These are phyloP conservation scores for Tragulus kanchil DNA, from an alignment of 2,113 vertebrate species.

Conservation along the genomic window DNA sequence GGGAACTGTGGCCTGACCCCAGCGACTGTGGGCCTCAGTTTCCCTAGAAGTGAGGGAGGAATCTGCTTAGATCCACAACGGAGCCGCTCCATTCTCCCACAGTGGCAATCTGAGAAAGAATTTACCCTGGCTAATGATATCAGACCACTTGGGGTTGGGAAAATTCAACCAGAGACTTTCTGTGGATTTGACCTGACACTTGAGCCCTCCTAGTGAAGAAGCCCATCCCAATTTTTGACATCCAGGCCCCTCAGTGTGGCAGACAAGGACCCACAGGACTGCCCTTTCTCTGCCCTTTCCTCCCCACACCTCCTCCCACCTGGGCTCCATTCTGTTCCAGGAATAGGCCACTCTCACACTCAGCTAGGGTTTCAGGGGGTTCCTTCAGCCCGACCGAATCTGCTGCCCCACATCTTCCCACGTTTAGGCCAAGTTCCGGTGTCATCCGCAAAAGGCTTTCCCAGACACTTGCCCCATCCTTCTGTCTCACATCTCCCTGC, in stretches of 20 bases:
- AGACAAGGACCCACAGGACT: neutral
- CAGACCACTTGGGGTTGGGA: neutral
- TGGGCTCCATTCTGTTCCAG: neutral
- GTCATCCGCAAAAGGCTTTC: neutral
- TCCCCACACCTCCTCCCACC: neutral
- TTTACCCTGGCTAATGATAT: neutral
- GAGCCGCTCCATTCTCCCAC: neutral
- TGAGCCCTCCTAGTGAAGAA: neutral
- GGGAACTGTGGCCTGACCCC: neutral
- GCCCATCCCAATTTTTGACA: neutral
- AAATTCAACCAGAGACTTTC: neutral
- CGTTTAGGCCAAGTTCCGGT: neutral
- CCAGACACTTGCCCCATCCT: neutral
- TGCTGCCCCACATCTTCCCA: neutral
- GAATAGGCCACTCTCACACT: neutral
- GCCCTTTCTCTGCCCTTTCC: neutral
- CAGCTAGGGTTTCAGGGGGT: neutral
- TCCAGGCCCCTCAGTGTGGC: neutral
- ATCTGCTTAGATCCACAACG: neutral
- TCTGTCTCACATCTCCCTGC: neutral
- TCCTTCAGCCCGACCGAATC: neutral
- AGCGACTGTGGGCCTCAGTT: neutral
- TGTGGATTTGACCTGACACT: accelerated
- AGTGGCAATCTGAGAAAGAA: neutral
- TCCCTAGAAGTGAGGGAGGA: neutral